A percentile compares a stretch with the other conserved stretches of the same genome.
Conservation (phyloP, 64 coral and sea anemone species). For the Cladopsammia gracilis region DNA sequence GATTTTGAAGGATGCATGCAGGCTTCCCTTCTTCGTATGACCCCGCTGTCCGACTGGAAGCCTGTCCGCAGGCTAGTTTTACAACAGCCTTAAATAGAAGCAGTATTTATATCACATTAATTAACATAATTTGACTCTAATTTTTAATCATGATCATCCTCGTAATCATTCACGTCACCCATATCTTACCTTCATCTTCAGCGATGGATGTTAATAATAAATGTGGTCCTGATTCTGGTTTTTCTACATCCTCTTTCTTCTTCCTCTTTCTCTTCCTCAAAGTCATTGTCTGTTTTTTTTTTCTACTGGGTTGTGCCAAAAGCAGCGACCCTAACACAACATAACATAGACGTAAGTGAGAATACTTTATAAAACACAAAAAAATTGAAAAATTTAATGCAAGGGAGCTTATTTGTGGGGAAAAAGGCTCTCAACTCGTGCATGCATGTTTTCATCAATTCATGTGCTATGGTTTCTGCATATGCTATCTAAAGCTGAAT, state of each 20-base stretch:
- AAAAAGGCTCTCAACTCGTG: no score
- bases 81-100: not conserved
- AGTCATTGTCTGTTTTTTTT: constrained; percentile 95
- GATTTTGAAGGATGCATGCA: no score
- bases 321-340: constrained; percentile 92
- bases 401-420: no score
- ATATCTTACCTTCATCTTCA: constrained; percentile 89
- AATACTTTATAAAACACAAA: no score
- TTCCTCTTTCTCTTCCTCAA: constrained; percentile 98
- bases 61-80: no score
- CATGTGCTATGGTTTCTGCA: no score
- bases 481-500: no score
- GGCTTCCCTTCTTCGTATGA: no score
- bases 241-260: constrained; percentile 87
- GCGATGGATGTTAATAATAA: constrained; percentile 81
- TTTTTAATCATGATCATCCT: constrained; percentile 91
- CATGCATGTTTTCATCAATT: no score
- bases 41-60: no score
- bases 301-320: constrained; percentile 97
- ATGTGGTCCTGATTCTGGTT: constrained; percentile 89
- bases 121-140: not conserved
- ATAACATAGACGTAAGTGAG: no score
- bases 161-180: constrained; percentile 96
- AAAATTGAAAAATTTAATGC: no score
- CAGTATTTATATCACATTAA: not conserved